Evolutionary conservation across 2,797 vertebrate genomes (phyloP).

Genomic region (Nyctibius grandis): DNA sequence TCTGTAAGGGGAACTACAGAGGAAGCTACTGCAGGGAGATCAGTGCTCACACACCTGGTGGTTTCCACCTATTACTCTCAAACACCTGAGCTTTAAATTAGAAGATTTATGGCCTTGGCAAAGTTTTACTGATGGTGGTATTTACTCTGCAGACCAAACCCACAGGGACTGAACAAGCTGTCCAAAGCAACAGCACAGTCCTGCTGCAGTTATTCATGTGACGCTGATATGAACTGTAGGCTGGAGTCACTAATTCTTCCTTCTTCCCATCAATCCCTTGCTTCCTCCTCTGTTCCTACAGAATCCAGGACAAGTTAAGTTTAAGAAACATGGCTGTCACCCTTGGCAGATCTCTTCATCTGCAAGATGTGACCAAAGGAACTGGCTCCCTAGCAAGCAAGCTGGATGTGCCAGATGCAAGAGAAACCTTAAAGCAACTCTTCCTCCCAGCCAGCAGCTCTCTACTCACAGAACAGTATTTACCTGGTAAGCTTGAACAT

Average conservation of each 20-base stretch:
- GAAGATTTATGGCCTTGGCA: neutral
- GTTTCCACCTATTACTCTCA: neutral
- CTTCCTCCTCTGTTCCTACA: neutral
- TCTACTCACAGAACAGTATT: neutral
- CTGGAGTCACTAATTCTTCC: neutral
- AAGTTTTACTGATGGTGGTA: neutral
- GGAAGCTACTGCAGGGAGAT: neutral
- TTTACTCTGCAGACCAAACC: neutral
- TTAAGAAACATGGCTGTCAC: neutral
- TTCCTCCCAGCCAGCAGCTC: neutral
- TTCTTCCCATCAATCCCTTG: neutral
- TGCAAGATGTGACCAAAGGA: neutral
- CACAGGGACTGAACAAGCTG: neutral
- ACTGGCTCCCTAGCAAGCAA: neutral
- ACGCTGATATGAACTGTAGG: neutral
- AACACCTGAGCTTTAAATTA: neutral
- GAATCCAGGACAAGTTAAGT: neutral
- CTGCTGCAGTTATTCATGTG: neutral
- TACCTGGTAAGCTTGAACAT: conserved; percentile 85
- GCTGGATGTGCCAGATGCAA: neutral
- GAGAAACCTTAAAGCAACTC: neutral
- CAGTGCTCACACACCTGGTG: neutral
- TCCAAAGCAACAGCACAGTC: neutral
- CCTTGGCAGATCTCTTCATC: neutral
- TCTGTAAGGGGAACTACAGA: neutral